Conservation (phyloP, 2,888 invertebrate species). For the Heliconius hortense region DNA sequence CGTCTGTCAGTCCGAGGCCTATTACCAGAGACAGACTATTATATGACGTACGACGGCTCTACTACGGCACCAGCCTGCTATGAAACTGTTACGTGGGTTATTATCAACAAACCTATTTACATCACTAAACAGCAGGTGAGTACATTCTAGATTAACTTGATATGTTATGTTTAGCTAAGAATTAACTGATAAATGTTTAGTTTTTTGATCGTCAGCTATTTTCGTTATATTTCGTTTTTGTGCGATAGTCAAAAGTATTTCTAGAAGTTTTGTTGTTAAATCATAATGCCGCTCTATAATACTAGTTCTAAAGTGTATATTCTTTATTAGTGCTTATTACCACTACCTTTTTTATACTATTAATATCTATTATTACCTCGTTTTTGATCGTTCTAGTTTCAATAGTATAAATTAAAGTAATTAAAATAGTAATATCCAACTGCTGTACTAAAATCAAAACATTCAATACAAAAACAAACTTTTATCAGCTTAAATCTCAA, state of each 20-base stretch:
- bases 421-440: neutral
- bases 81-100: conserved; percentile 99
- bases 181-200: neutral
- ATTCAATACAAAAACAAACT: neutral
- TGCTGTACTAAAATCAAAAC: neutral
- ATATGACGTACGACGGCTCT: conserved; percentile 99
- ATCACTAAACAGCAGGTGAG: conserved; percentile 97
- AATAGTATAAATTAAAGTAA: neutral
- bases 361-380: too few species aligned
- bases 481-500: conserved; percentile 4
- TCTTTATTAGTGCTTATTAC: too few species aligned
- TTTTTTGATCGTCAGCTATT: neutral
- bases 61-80: conserved; percentile 98
- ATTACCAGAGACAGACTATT: conserved; percentile 96
- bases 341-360: too few species aligned
- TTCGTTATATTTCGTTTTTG: too few species aligned
- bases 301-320: too few species aligned
- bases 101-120: conserved; percentile 98
- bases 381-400: neutral
- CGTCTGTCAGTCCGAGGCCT: conserved; percentile 93
- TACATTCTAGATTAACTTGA: neutral
- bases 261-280: too few species aligned
- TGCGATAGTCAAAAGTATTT: neutral
- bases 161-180: neutral
- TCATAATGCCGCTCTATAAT: too few species aligned